Percentiles rank a stretch among this genome's conserved stretches.
Evolutionary conservation across 2,797 vertebrate species (phyloP).

Genomic region (Gobionotothen gibberifrons): DNA sequence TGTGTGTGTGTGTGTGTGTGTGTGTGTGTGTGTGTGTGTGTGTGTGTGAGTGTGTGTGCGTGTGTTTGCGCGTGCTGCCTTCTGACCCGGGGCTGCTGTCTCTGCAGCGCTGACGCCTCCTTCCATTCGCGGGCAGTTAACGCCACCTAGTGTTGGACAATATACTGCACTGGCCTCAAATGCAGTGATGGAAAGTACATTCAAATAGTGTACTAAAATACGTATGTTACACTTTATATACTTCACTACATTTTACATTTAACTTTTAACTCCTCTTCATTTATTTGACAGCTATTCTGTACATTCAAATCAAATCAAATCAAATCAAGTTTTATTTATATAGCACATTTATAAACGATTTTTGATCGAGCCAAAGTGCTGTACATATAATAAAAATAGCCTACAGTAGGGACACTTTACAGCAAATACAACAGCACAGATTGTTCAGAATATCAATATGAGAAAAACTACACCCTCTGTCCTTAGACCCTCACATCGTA

Average conservation of each 20-base stretch:
- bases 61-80: neutral
- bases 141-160: conserved; percentile 60
- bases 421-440: too few relatives aligned
- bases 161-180: neutral
- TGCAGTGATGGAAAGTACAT: neutral
- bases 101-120: neutral
- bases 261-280: neutral
- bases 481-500: too few relatives aligned
- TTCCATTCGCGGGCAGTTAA: conserved; percentile 25
- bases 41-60: neutral
- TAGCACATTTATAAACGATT: too few relatives aligned
- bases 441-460: too few relatives aligned
- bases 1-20: too few relatives aligned
- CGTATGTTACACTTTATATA: neutral
- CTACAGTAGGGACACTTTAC: too few relatives aligned
- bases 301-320: too few relatives aligned
- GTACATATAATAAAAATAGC: too few relatives aligned
- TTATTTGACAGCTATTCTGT: neutral
- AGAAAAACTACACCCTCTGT: too few relatives aligned
- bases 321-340: too few relatives aligned
- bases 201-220: neutral
- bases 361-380: too few relatives aligned
- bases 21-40: too few relatives aligned
- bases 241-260: neutral
- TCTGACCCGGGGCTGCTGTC: neutral